Evolutionary conservation across 2,888 invertebrate species (phyloP), one percentile per base, ranked within the genome.

Genomic region (Clistopyga incitator): DNA sequence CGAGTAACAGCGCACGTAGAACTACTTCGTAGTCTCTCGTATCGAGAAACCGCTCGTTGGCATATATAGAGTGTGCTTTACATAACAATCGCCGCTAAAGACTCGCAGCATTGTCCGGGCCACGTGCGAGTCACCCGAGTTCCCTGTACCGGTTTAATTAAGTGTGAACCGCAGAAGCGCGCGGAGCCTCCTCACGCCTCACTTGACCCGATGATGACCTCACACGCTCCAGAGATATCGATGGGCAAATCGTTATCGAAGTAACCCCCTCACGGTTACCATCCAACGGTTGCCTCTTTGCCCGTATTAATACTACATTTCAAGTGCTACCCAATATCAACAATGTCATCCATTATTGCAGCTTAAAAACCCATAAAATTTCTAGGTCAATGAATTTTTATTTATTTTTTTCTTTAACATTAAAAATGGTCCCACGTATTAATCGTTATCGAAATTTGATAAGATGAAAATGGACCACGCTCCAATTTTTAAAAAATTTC

Each of bases 81-180:
- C 93, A 93, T 93, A 89, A 93, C 93, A 93, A 93, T 93, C 90
- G 93, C 54, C 90, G 91, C 92, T 93, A 93, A 93, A 93, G 93
- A 93, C 93, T 92, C 87, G 88, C 88, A 88, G 91, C 87, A 93
- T 93, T 93, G 93, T 93, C 86, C 91, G 68, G 61, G 92, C 89
- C 93, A 93, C 93, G 93, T 93, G 93, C 92, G 90, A 89, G 88
- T 82, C 86, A 84, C 86, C 89, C 88, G 90, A 89, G 91, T 91
- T 91, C 77, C 90, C 92, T 90, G 90, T 91, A 89, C 80, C 87
- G 88, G 92, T 92, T 93, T 93, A 93, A 93, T 93, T 93, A 93
- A 92, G 93, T 93, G 93, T 93, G 92, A 93, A 93, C 93, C 93
- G 89, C 93, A 93, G 92, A 90, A 93, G 92, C 92, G 91, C 92